Conservation (phyloP, 2,797 vertebrate species). For the Onychomys leucogaster region DNA sequence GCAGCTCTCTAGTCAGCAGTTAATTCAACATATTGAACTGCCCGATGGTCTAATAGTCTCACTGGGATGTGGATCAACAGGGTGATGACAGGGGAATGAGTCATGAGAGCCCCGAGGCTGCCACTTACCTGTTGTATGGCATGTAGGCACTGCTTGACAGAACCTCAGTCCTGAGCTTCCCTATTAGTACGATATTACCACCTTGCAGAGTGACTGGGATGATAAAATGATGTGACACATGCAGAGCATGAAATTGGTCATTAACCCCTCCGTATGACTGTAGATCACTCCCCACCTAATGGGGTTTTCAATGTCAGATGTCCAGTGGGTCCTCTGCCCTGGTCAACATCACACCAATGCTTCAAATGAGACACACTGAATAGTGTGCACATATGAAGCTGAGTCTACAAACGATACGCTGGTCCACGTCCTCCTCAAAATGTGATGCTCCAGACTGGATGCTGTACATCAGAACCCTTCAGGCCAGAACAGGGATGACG, state of each 20-base stretch:
- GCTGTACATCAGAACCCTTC: background rate
- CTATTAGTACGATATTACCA: background rate
- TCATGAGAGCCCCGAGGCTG: background rate
- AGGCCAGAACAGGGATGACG: background rate
- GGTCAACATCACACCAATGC: background rate
- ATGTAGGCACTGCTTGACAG: background rate
- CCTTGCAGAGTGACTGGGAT: background rate
- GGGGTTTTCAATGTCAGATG: background rate
- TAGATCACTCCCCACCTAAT: background rate
- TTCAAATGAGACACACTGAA: background rate
- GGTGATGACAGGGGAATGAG: background rate
- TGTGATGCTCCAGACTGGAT: background rate
- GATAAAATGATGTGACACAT: fast-evolving
- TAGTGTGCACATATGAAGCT: background rate
- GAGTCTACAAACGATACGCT: background rate
- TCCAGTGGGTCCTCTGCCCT: background rate
- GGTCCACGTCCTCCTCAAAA: background rate
- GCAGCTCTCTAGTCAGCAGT: background rate
- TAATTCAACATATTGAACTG: background rate
- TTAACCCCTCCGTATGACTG: background rate
- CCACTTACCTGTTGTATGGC: background rate
- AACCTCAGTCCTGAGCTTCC: background rate
- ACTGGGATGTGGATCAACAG: background rate
- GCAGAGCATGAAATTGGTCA: background rate
- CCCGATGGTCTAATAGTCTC: background rate